Base-by-base conservation (phyloP, 2,113 vertebrate genomes). In the Symphodus melops region DNA sequence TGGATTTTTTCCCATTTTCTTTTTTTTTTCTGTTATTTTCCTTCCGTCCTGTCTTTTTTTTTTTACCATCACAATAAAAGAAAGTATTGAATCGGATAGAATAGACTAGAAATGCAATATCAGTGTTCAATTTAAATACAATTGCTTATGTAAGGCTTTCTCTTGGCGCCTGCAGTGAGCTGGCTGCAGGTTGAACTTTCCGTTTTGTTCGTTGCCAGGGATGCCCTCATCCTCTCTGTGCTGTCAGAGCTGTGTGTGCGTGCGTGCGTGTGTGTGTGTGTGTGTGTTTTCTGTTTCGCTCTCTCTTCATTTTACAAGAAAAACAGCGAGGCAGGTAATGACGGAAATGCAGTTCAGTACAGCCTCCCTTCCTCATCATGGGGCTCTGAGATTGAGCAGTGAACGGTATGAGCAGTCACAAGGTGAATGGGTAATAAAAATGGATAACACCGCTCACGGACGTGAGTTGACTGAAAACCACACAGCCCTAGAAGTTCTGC, bases 11-110 rank as follows among this genome's bases (percentile, higher is more conserved):
- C 69, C 86, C 70, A 56, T 46, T 70, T 79, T 85, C 67, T 74
- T 79, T 69, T 69, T 44, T 42, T 78, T 75, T 91, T 82, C 73
- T 75, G 84, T 85, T 86, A 42, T 48, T 75, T 86, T 71, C 68
- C 63, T 79, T 79, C 42, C 54, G 77, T 64, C 46, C 48, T 48
- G 16, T 48, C 19, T 19, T 54, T 81, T 48, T 19, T 54, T 81
- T 77, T 79, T 75, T 72, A 73, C 70, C 55, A 63, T 20, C 51
- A 5, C 73, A 85, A 89, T 85, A 89, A 73, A 88, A 77, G 1
- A 1, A 33, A 36, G 19, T 16, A 13, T 5, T 44, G 55, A n/a
- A 39, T 9, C 20, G 28, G 53, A n/a, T 33, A 63, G 41, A 72
- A 60, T 54, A 59, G 41, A 69, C 46, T n/a, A 65, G 72, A 69